A percentile compares a stretch with the other conserved stretches of the same genome.
These are phyloP conservation scores for Sebastes paucispinis DNA, from an alignment of 2,797 vertebrate genomes.

Conservation along the genomic window DNA sequence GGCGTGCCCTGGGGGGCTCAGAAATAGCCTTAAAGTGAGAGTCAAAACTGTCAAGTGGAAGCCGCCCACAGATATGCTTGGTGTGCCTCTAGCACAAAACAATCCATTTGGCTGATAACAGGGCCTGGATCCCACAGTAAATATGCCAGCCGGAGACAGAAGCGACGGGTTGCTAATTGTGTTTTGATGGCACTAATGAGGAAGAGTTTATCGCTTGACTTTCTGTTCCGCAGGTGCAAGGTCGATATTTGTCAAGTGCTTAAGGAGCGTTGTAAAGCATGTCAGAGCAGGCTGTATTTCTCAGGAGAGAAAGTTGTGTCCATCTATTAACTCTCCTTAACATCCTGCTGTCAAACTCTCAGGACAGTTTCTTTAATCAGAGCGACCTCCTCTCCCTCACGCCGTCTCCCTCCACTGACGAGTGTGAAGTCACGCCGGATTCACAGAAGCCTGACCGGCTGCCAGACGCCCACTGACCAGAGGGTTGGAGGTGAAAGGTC, in stretches of 20 bases:
- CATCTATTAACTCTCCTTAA: conserved; percentile 10
- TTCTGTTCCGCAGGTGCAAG: not conserved
- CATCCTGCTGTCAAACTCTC: conserved; percentile 19
- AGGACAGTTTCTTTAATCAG: conserved; percentile 7
- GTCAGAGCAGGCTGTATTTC: not conserved
- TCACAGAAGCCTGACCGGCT: conserved; percentile 14
- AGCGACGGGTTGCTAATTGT: conserved; percentile 4
- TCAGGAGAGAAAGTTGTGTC: not conserved
- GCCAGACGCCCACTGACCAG: conserved; percentile 48
- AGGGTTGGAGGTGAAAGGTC: conserved; percentile 58
- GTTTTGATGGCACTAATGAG: conserved; percentile 33
- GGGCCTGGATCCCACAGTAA: conserved; percentile 44
- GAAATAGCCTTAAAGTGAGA: conserved; percentile 59
- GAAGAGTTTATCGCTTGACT: conserved; percentile 22
- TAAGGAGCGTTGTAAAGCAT: not conserved
- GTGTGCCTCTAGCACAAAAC: conserved; percentile 59
- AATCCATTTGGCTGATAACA: conserved; percentile 56
- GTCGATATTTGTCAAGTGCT: not conserved
- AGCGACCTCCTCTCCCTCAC: not conserved
- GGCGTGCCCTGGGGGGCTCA: conserved; percentile 24
- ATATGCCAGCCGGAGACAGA: conserved; percentile 12
- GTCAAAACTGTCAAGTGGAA: conserved; percentile 60
- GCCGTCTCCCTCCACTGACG: not conserved
- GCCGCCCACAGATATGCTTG: conserved; percentile 66
- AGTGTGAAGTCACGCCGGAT: conserved; percentile 21